phyloP scores from a whole-genome alignment of 2,888 invertebrate species.

The Aporophyla nigra region DNA sequence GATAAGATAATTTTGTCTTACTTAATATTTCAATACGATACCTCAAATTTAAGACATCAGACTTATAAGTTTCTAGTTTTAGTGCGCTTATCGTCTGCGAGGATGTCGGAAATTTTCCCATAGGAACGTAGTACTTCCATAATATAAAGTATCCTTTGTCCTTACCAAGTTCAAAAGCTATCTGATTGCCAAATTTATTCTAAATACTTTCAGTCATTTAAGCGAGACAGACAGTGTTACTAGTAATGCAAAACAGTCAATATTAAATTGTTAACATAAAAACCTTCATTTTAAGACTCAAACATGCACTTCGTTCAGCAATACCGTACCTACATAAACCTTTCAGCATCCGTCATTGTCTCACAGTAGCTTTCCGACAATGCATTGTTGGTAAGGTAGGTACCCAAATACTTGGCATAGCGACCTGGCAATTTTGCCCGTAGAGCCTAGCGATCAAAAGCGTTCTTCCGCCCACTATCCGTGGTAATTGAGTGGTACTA shows the following conservation, averaged over 20 bases:
- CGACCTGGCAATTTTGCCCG: conserved; percentile 34
- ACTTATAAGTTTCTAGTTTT: too few species aligned
- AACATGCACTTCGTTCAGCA: not conserved
- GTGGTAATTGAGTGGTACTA: conserved; percentile 41
- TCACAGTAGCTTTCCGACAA: conserved; percentile 9
- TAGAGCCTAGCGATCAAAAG: conserved; percentile 31
- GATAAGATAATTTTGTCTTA: not conserved
- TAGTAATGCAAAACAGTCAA: not conserved
- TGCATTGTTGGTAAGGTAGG: conserved; percentile 30
- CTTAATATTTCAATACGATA: not conserved
- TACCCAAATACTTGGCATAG: conserved; percentile 47
- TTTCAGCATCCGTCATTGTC: conserved; percentile 27
- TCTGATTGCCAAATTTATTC: too few species aligned
- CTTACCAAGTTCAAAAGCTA: too few species aligned
- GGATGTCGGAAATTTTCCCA: too few species aligned
- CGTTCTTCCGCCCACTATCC: conserved; percentile 37
- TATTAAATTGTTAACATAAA: not conserved
- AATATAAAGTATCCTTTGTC: too few species aligned
- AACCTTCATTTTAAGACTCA: not conserved
- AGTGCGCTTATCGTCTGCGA: too few species aligned
- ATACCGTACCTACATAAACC: not conserved
- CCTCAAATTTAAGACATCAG: not conserved
- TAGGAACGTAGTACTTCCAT: too few species aligned
- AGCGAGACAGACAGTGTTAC: too few species aligned
- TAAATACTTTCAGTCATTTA: too few species aligned